Conservation (phyloP, 2,113 vertebrate species). For the Prolemur simus region DNA sequence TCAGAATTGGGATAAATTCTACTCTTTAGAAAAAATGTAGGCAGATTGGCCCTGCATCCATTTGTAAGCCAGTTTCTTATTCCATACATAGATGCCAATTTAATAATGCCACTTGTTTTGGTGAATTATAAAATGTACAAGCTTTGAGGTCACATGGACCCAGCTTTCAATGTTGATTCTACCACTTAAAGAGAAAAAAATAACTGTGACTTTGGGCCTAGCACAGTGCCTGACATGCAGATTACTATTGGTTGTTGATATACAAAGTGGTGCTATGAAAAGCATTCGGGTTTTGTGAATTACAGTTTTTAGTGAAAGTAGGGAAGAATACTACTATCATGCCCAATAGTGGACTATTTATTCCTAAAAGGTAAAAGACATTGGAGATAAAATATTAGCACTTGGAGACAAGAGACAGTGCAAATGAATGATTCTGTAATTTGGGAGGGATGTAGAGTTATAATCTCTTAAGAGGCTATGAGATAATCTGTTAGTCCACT, state of each 20-base stretch:
- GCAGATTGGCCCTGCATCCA: neutral
- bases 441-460: neutral
- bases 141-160: neutral
- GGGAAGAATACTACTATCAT: neutral
- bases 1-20: neutral
- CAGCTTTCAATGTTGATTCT: neutral
- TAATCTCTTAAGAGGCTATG: neutral
- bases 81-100: neutral
- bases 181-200: neutral
- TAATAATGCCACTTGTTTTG: neutral
- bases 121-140: neutral
- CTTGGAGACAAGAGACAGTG: neutral
- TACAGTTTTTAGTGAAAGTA: neutral
- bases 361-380: neutral
- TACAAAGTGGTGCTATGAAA: neutral
- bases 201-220: neutral
- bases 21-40: neutral
- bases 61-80: neutral
- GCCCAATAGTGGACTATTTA: neutral
- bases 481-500: neutral
- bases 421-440: neutral
- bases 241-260: neutral
- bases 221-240: neutral
- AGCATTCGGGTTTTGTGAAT: neutral
- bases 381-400: neutral